Evolutionary conservation across 2,797 vertebrate genomes (phyloP).

Genomic region (Carduelis carduelis): DNA sequence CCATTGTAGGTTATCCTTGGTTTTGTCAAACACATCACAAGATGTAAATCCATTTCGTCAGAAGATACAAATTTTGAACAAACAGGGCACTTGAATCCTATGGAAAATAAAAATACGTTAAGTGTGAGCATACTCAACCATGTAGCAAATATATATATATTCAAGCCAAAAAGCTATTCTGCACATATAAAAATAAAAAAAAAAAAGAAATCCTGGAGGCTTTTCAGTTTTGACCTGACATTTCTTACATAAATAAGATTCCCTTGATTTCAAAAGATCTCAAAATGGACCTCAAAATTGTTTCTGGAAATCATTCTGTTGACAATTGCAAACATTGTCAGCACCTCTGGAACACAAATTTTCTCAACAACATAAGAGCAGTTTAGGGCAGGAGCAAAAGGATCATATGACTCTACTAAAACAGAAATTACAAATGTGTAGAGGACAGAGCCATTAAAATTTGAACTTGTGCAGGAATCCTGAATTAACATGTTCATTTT

Average conservation of each 20-base stretch:
- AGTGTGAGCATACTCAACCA: not conserved
- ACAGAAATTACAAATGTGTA: not conserved
- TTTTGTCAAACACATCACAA: slow-evolving; percentile 95
- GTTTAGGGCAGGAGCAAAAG: not conserved
- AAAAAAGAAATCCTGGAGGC: not conserved
- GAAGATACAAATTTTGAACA: slow-evolving; percentile 96
- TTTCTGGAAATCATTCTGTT: not conserved
- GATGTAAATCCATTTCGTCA: slow-evolving; percentile 96
- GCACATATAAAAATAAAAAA: not conserved
- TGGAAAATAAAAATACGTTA: slow-evolving; percentile 43
- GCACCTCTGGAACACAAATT: not conserved
- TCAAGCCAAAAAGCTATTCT: not conserved
- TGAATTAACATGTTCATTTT: not conserved
- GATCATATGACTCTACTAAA: not conserved
- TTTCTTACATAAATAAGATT: not conserved
- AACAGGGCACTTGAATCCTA: slow-evolving; percentile 96
- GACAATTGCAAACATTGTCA: not conserved
- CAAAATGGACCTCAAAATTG: not conserved
- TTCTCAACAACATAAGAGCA: not conserved
- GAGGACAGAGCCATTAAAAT: not conserved
- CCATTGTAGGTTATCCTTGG: slow-evolving; percentile 96
- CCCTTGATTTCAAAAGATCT: not conserved
- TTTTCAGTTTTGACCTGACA: not conserved
- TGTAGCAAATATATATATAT: not conserved
- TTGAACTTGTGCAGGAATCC: not conserved